Evolutionary conservation across 2,113 vertebrate species (phyloP).

Genomic region (Oreochromis niloticus): DNA sequence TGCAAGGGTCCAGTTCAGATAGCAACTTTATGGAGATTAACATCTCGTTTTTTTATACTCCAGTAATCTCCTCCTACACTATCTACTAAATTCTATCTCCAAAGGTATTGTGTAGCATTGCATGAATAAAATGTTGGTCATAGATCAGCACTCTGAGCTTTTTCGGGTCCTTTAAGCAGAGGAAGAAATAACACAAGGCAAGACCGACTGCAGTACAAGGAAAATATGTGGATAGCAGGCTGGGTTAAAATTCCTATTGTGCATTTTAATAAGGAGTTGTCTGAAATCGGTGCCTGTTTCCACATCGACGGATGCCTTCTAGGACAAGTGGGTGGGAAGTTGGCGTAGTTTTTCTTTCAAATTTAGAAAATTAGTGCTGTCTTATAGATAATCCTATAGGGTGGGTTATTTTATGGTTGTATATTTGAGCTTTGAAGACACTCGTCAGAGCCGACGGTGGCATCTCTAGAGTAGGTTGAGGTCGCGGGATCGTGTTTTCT

Average conservation of each 20-base stretch:
- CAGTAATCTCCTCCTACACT: background rate
- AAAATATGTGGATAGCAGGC: background rate
- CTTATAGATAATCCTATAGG: background rate
- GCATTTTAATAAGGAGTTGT: background rate
- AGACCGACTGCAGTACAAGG: background rate
- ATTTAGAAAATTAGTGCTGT: background rate
- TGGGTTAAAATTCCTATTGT: constrained; percentile 1
- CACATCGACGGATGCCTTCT: background rate
- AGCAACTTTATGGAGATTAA: background rate
- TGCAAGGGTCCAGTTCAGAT: background rate
- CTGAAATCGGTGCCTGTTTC: background rate
- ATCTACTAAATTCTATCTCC: background rate
- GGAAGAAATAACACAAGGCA: background rate
- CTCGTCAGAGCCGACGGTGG: background rate
- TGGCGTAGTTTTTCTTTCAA: background rate
- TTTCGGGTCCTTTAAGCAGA: background rate
- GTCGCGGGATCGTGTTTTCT: constrained; percentile 29
- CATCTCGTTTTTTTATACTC: background rate
- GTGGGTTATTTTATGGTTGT: background rate
- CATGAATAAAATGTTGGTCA: background rate
- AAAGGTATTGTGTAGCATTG: background rate
- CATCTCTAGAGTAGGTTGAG: constrained; percentile 17
- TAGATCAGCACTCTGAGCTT: background rate
- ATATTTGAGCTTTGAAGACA: background rate
- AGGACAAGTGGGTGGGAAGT: background rate